Base-by-base conservation (phyloP, 2,113 vertebrate species). In the Aphyosemion australe region DNA sequence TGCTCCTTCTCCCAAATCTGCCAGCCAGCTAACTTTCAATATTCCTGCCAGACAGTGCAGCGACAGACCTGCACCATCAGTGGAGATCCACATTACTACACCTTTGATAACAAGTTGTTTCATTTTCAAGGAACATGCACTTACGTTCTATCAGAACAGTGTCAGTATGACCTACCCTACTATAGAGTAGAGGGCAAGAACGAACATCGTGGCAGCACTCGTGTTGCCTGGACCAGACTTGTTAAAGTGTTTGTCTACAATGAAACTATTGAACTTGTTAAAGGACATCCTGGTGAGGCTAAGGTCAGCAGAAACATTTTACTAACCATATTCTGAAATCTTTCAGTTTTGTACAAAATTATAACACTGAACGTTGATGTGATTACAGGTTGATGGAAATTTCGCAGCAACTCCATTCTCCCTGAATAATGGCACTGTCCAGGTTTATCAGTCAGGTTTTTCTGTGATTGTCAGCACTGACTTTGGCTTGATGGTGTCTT, bases 401-500 rank as follows among this genome's bases (percentile, higher is more conserved):
- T 88, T 79, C 47, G 47, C 12, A 16, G 19, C 79, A 2, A 63
- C 81, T 26, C 89, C 91, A 0, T 56, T 90, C 13, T 72, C 1
- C 3, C 83, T 92, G 0, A 62, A 5, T 0, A 69, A 87, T 13
- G 88, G 88, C 3, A 65, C 57, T 0, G 39, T 90, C 49, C 79
- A 79, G 0, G 69, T 90, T 32, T 87, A 76, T 37, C 3, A 63
- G 13, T 69, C 78, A 18, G 91, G 90, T 3, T 87, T 86, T 51
- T 86, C 84, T 7, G 16, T 88, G 15, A 15, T 51, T 0, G 0
- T 91, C 56, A 87, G 75, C 71, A 90, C 91, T 0, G n/a, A 74
- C 2, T 79, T 89, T 53, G 91, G 87, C 58, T 74, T 80, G 16
- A 58, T 91, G 8, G 61, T 0, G 2, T 91, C 65, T 4, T 92